Conservation (phyloP, 2,797 vertebrate species). For the Monodelphis domestica region DNA sequence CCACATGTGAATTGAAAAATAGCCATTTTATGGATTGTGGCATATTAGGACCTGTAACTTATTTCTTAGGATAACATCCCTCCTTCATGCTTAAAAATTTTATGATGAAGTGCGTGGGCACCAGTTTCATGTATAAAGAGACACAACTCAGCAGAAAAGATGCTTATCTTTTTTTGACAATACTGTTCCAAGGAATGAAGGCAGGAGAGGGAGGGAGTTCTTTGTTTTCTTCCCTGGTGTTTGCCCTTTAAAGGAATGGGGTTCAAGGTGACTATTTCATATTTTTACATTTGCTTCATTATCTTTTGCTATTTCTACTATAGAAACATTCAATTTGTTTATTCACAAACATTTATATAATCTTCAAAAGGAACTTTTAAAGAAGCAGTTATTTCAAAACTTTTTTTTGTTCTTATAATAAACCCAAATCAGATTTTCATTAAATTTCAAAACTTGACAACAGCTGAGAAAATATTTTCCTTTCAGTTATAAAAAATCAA, state of each 20-base stretch:
- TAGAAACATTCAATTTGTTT: background rate
- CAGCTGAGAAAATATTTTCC: background rate
- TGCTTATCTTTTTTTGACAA: background rate
- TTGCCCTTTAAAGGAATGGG: background rate
- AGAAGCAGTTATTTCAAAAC: background rate
- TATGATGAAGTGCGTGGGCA: background rate
- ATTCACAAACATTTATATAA: background rate
- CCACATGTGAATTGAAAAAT: background rate
- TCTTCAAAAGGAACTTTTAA: background rate
- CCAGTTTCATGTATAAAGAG: background rate
- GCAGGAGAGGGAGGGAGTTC: background rate
- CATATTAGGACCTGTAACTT: background rate
- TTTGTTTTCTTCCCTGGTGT: background rate
- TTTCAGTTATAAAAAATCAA: background rate
- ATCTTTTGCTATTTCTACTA: background rate
- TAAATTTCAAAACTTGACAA: background rate
- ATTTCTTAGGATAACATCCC: background rate
- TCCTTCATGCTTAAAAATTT: background rate
- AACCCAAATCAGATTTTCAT: background rate
- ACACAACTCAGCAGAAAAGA: background rate
- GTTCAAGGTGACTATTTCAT: background rate
- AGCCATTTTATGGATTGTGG: background rate
- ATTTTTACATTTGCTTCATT: background rate
- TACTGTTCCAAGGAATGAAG: background rate
- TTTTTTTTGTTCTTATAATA: background rate